Percentiles rank a stretch among this genome's conserved stretches.
These are phyloP conservation scores for Mus spicilegus DNA, from an alignment of 2,113 vertebrate species.

Conservation along the genomic window DNA sequence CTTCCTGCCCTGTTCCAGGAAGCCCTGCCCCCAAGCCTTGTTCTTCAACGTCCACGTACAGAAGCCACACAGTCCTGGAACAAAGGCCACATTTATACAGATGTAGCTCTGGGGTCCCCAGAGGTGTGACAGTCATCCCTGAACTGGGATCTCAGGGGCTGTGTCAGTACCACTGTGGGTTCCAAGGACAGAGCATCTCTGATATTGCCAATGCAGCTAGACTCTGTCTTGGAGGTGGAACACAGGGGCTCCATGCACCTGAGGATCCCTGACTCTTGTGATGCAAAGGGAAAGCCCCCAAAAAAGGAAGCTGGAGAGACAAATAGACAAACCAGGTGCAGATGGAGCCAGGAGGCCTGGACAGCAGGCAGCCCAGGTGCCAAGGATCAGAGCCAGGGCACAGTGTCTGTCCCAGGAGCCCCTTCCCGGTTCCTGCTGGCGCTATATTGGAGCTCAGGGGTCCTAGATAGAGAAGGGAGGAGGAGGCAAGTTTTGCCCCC, in stretches of 20 bases:
- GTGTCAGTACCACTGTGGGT: neutral
- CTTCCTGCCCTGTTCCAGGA: neutral
- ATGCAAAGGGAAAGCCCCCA: neutral
- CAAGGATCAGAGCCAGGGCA: neutral
- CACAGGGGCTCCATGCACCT: neutral
- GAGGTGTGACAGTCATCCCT: neutral
- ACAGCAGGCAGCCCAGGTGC: fast-evolving
- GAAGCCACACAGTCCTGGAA: neutral
- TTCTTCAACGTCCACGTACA: neutral
- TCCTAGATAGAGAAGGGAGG: neutral
- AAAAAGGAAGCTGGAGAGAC: slow-evolving; percentile 37
- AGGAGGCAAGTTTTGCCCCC: neutral
- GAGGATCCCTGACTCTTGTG: neutral
- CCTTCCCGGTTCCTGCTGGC: neutral
- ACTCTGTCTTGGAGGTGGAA: too few species aligned
- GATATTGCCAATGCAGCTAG: neutral
- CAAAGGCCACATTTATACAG: neutral
- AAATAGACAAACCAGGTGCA: neutral
- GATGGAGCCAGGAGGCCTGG: neutral
- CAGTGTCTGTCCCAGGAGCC: fast-evolving
- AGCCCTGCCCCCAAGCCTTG: neutral
- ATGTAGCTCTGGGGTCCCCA: neutral
- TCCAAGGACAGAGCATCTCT: neutral
- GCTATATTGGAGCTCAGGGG: neutral
- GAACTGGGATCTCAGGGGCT: neutral